Conservation (phyloP, 2,797 vertebrate species). For the Pseudochirops cupreus region DNA sequence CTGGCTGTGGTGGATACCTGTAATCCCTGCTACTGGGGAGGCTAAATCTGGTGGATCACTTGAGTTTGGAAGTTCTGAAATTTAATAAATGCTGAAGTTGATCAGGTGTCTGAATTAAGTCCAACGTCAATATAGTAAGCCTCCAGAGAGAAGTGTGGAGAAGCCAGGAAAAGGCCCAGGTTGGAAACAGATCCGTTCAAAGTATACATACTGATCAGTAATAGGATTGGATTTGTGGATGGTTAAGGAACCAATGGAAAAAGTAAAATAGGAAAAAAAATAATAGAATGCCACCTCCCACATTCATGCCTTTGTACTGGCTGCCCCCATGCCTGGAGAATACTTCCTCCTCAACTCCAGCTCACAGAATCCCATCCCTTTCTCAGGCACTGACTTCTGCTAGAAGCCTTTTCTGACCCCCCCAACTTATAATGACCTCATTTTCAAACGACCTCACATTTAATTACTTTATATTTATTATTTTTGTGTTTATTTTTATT, state of each 20-base stretch:
- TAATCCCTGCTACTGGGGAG: neutral
- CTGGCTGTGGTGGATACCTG: neutral
- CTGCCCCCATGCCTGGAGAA: neutral
- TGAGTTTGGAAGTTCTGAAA: neutral
- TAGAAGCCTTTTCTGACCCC: no score
- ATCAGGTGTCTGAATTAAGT: neutral
- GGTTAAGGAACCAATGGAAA: neutral
- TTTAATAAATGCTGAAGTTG: neutral
- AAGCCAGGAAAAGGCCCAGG: neutral
- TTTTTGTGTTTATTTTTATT: neutral
- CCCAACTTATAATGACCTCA: no score
- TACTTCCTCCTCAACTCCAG: neutral
- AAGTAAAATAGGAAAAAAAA: neutral
- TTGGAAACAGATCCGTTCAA: neutral
- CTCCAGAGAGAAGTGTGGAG: neutral
- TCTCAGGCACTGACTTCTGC: neutral
- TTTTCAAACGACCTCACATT: no score
- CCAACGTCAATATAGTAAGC: neutral
- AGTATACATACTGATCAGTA: neutral
- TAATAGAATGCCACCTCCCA: neutral
- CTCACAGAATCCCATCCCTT: neutral
- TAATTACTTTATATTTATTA: no score
- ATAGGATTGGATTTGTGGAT: neutral
- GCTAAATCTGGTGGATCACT: neutral
- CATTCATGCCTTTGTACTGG: neutral